Conservation (phyloP, 2,113 vertebrate genomes). For the Semicossyphus pulcher region DNA sequence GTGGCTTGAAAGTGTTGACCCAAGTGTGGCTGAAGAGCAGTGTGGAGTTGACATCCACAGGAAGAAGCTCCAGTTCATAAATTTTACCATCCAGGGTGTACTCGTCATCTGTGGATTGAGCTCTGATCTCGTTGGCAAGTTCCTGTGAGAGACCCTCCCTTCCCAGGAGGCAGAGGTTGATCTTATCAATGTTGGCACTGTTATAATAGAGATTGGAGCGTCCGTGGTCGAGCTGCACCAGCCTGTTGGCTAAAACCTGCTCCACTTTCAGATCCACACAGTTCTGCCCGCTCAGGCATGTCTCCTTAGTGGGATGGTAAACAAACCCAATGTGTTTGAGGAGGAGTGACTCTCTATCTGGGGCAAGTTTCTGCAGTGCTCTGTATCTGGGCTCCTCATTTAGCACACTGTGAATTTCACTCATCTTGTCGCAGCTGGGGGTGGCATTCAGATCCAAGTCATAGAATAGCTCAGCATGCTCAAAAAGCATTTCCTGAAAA, state of each 20-base stretch:
- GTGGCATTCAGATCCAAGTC: slow-evolving; percentile 99
- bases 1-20: slow-evolving; percentile 94
- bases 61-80: slow-evolving; percentile 95
- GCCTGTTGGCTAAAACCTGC: slow-evolving; percentile 93
- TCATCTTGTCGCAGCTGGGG: slow-evolving; percentile 98
- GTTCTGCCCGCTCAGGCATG: slow-evolving; percentile 95
- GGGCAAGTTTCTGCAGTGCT: slow-evolving; percentile 97
- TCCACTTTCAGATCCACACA: slow-evolving; percentile 97
- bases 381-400: slow-evolving; percentile 98
- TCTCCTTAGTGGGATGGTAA: slow-evolving; percentile 99
- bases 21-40: slow-evolving; percentile 93
- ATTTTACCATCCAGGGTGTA: slow-evolving; percentile 99
- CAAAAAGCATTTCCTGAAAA: slow-evolving; percentile 99
- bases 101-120: slow-evolving; percentile 97
- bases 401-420: slow-evolving; percentile 95
- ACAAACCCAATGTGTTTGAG: slow-evolving; percentile 99
- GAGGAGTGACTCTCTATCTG: slow-evolving; percentile 97
- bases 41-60: slow-evolving; percentile 93
- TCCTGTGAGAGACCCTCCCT: slow-evolving; percentile 97
- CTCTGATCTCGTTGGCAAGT: slow-evolving; percentile 95
- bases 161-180: slow-evolving; percentile 97
- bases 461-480: slow-evolving; percentile 98
- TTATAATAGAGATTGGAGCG: slow-evolving; percentile 93
- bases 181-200: slow-evolving; percentile 95
- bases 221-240: slow-evolving; percentile 92